Conservation (phyloP, 2,797 vertebrate genomes). For the Enteromius afrohamiltoni region DNA sequence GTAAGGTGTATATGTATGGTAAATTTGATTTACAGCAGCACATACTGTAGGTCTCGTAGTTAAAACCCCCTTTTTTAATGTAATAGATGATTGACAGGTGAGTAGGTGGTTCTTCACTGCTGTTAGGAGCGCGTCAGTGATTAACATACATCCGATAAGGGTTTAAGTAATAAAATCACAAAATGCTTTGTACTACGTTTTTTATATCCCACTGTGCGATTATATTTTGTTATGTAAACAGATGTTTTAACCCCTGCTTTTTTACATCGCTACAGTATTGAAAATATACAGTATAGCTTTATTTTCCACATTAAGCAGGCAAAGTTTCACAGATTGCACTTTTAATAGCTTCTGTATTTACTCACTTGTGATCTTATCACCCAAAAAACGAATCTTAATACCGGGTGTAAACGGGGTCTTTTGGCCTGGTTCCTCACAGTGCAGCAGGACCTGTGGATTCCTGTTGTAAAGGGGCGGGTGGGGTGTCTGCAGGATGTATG, state of each 20-base stretch:
- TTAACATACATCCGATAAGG: not conserved
- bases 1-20: not conserved
- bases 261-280: not conserved
- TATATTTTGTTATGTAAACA: not conserved
- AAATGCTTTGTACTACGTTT: not conserved
- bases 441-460: constrained; percentile 58
- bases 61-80: not conserved
- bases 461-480: constrained; percentile 50
- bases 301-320: not conserved
- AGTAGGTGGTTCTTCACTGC: not conserved
- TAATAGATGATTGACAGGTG: not conserved
- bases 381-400: not conserved
- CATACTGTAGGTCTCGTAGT: not conserved
- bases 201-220: not conserved
- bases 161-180: not conserved
- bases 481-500: constrained; percentile 57
- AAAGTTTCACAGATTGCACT: not conserved
- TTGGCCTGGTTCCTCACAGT: constrained; percentile 16
- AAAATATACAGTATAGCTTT: not conserved
- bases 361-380: not conserved
- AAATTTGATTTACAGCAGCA: not conserved
- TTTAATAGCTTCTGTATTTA: not conserved
- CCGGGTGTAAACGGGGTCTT: not conserved
- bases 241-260: not conserved
- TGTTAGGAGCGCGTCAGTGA: not conserved